Evolutionary conservation across 1,140 invertebrate species (phyloP).

Genomic region (Portunus trituberculatus): DNA sequence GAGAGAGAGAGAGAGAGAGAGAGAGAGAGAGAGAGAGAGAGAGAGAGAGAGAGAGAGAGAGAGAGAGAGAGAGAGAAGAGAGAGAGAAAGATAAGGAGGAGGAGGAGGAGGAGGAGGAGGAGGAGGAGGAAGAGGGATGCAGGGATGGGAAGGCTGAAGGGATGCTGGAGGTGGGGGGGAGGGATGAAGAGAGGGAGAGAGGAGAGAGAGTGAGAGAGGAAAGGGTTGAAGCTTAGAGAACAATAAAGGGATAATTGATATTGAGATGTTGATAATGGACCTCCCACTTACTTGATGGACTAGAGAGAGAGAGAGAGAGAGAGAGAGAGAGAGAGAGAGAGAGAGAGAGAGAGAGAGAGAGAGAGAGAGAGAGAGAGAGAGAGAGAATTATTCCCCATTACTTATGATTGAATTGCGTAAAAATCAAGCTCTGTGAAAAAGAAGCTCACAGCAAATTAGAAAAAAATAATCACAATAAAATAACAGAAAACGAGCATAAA

Average conservation of each 20-base stretch:
- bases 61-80: not conserved
- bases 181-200: not conserved
- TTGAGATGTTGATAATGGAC: no score
- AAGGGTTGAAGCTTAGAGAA: no score
- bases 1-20: not conserved
- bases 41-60: constrained; percentile 30
- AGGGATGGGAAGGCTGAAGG: not conserved
- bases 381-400: not conserved
- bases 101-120: not conserved
- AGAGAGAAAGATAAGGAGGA: not conserved
- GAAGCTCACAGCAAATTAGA: no score
- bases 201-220: not conserved
- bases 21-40: constrained; percentile 31
- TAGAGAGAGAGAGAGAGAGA: not conserved
- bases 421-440: no score
- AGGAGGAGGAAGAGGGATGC: not conserved
- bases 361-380: not conserved
- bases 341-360: not conserved
- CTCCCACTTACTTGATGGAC: no score
- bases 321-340: constrained; percentile 20
- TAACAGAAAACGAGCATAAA: no score
- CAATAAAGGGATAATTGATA: not conserved
- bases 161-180: not conserved
- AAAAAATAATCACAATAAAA: no score
- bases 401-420: no score